Evolutionary conservation across 2,113 vertebrate genomes (phyloP).

Genomic region (Amphilophus citrinellus): DNA sequence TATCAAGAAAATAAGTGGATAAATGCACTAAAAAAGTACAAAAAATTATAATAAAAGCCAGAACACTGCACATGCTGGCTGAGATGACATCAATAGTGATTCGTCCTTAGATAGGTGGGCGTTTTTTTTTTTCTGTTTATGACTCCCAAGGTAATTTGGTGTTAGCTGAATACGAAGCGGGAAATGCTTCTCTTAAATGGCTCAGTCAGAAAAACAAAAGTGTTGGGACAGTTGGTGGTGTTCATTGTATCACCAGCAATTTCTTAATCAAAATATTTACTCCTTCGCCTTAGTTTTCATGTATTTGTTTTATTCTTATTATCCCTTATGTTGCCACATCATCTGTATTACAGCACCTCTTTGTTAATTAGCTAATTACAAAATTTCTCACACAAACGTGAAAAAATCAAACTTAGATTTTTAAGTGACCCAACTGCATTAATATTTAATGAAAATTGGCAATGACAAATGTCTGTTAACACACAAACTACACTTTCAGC

Average conservation of each 20-base stretch:
- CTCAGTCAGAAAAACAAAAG: not conserved
- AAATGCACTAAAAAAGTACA: not conserved
- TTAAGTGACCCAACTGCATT: not conserved
- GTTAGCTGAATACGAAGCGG: not conserved
- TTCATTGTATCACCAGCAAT: not conserved
- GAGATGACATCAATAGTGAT: not conserved
- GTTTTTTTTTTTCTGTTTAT: not conserved
- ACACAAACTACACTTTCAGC: not conserved
- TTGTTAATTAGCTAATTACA: not conserved
- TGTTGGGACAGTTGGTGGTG: not conserved
- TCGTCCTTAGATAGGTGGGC: not conserved
- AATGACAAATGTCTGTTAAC: not conserved
- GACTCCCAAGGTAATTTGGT: slow-evolving; percentile 7
- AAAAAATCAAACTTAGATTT: not conserved
- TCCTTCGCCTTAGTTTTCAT: not conserved
- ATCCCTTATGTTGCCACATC: not conserved
- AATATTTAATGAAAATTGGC: not conserved
- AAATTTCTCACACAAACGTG: not conserved
- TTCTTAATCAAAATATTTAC: slow-evolving; percentile 1
- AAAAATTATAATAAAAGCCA: not conserved
- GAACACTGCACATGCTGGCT: not conserved
- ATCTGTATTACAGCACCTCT: not conserved
- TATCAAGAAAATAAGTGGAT: not conserved
- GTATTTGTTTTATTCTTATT: not conserved
- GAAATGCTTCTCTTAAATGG: not conserved